phyloP scores from a whole-genome alignment of 1,140 invertebrate species.

The Scaptomyza montana region DNA sequence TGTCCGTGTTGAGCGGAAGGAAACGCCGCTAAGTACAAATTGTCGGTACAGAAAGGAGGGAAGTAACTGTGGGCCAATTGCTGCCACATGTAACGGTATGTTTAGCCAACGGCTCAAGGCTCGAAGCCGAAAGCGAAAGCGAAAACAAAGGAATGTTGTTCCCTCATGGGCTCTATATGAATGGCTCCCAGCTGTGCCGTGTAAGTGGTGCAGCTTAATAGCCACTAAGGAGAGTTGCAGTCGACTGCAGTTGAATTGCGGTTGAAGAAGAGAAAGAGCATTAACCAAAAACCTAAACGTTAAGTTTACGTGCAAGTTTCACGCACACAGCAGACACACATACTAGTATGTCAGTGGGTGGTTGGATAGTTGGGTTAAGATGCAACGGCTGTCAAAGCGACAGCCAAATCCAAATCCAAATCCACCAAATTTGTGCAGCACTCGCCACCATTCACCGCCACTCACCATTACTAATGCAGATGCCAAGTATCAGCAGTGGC shows the following conservation, averaged over 20 bases:
- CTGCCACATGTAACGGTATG: conserved; percentile 58
- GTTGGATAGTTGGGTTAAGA: not conserved
- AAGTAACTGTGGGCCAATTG: conserved; percentile 14
- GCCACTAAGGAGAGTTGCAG: conserved; percentile 64
- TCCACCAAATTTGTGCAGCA: conserved; percentile 70
- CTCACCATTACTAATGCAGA: conserved; percentile 77
- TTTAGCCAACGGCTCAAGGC: conserved; percentile 36
- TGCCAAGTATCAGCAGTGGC: conserved; percentile 60
- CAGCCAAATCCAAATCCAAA: conserved; percentile 48
- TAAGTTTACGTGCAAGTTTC: conserved; percentile 54
- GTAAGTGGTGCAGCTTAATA: conserved; percentile 66
- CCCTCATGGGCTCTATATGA: not conserved
- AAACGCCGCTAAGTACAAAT: conserved; percentile 72
- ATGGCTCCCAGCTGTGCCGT: conserved; percentile 29
- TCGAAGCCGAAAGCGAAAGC: conserved; percentile 56
- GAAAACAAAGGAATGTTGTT: conserved; percentile 25
- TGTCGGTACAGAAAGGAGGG: conserved; percentile 41
- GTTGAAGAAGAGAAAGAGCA: conserved; percentile 32
- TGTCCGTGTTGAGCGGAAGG: conserved; percentile 67
- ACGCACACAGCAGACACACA: conserved; percentile 2
- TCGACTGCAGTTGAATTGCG: conserved; percentile 12
- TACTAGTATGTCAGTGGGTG: conserved; percentile 7
- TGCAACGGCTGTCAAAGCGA: conserved; percentile 55
- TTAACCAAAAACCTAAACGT: conserved; percentile 53
- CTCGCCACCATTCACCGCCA: conserved; percentile 55